These are phyloP conservation scores for Anolis apletophallus DNA, from an alignment of 2,797 vertebrate genomes.

Conservation along the genomic window DNA sequence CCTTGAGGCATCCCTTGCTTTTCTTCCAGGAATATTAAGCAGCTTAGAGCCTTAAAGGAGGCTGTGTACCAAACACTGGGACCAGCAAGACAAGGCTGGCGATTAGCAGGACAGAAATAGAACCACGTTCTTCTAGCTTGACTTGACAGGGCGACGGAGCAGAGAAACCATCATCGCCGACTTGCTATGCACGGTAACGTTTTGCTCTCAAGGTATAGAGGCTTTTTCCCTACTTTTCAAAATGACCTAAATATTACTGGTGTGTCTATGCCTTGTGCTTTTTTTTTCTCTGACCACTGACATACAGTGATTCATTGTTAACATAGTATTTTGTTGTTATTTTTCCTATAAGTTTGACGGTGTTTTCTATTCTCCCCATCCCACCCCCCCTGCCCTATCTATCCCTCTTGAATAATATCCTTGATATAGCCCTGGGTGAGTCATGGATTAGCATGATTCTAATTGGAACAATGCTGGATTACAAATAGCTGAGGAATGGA, in stretches of 20 bases:
- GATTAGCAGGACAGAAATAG: conserved; percentile 39
- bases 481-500: no score
- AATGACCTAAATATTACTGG: background rate
- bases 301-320: background rate
- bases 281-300: background rate
- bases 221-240: background rate
- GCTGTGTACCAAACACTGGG: conserved; percentile 31
- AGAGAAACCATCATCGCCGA: background rate
- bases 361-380: background rate
- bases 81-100: conserved; percentile 1
- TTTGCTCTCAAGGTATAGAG: background rate
- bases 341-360: background rate
- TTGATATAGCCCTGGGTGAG: background rate
- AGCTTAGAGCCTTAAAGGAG: conserved; percentile 33
- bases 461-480: background rate
- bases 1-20: background rate
- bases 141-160: background rate
- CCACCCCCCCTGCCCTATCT: background rate
- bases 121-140: conserved; percentile 13
- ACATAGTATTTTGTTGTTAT: background rate
- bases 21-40: conserved; percentile 20
- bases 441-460: background rate
- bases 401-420: background rate
- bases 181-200: background rate
- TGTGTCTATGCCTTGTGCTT: background rate